Base-by-base conservation (phyloP, 2,113 vertebrate species). In the Phalacrocorax carbo region DNA sequence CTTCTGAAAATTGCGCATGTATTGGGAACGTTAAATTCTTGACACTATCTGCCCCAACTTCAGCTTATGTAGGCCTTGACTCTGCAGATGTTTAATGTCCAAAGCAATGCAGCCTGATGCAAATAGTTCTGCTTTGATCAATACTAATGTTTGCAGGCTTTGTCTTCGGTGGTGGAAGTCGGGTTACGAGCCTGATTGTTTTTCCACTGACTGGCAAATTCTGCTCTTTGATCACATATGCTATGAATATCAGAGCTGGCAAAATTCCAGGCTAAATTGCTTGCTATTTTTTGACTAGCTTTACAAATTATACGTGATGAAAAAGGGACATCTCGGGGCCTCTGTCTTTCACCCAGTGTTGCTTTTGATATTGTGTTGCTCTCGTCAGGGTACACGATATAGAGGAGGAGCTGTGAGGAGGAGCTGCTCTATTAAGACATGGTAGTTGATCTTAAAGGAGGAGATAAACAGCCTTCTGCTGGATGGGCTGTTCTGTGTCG, bases 171-270 rank as follows among this genome's bases (percentile, higher is more conserved):
- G 10, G 26, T 72, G 81, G 88, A 87, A 94, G 44, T 86, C 61
- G 27, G 76, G 49, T 84, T 91, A 75, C 0, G 7, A 92, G 78
- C 78, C 44, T 23, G 76, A 86, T 66, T 58, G 65, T 79, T 89
- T 57, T 79, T 13, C 44, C 81, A 87, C 65, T 49, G 83, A 54
- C 86, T 91, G 81, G 93, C 78, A 94, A 95, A 88, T 92, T 96
- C 82, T 73, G 60, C 73, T 93, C 46, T 94, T 93, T 89, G 81
- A 65, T 95, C 89, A 91, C 73, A 79, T 65, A 65, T 65, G 46
- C 88, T 79, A 5, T 61, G 91, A 82, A 62, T 80, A 92, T 11
- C 86, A 51, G 14, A 86, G 83, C 60, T 86, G 82, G 90, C 64
- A 2, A 78, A 86, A 83, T 79, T 86, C 95, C 83, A 82, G 83